Conservation (phyloP, 2,797 vertebrate species). For the Falco biarmicus region DNA sequence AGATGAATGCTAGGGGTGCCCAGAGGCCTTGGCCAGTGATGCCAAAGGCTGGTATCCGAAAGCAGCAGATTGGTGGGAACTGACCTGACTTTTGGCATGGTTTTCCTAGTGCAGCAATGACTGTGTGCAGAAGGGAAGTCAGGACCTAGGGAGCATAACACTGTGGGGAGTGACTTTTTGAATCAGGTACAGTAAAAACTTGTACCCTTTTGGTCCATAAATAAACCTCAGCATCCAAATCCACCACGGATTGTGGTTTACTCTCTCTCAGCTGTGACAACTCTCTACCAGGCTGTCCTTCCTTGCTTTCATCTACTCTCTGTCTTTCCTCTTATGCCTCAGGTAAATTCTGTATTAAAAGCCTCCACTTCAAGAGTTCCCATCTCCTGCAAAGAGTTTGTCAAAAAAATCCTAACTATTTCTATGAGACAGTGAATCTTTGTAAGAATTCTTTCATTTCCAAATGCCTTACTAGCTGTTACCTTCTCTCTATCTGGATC, state of each 20-base stretch:
- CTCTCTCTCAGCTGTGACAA: not conserved
- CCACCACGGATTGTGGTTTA: not conserved
- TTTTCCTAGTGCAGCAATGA: not conserved
- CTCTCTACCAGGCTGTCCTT: not conserved
- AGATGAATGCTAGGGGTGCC: not conserved
- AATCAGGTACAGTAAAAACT: not conserved
- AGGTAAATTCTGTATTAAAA: not conserved
- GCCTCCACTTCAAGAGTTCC: not conserved
- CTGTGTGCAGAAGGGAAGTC: accelerated
- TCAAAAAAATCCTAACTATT: not conserved
- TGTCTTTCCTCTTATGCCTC: not conserved
- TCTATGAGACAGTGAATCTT: not conserved
- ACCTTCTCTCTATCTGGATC: not conserved
- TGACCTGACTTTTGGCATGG: accelerated
- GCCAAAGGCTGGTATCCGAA: not conserved
- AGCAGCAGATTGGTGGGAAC: not conserved
- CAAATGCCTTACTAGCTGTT: not conserved
- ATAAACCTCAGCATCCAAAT: not conserved
- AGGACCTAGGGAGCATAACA: too few relatives aligned
- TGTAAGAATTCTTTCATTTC: not conserved
- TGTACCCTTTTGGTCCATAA: not conserved
- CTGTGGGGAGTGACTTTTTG: too few relatives aligned
- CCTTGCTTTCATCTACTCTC: not conserved
- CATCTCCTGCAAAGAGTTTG: not conserved
- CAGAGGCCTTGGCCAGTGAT: not conserved